Evolutionary conservation across 2,113 vertebrate genomes (phyloP).

Genomic region (Silurus glanis): DNA sequence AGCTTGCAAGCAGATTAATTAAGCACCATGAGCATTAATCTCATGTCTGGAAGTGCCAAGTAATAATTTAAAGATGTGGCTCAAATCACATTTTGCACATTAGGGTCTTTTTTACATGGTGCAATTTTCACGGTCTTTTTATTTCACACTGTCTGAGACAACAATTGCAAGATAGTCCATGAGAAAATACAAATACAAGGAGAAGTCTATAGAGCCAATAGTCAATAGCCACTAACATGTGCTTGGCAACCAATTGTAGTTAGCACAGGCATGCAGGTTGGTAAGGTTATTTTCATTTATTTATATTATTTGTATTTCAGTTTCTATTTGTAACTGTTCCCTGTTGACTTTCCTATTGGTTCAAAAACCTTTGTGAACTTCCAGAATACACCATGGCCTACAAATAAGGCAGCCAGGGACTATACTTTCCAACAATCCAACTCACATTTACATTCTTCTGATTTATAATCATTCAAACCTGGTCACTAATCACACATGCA

Average conservation of each 20-base stretch:
- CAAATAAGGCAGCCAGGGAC: no score
- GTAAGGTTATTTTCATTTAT: not conserved
- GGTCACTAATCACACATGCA: no score
- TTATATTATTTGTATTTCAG: not conserved
- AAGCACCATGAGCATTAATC: not conserved
- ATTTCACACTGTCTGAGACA: no score
- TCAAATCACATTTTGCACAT: not conserved
- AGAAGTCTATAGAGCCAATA: not conserved
- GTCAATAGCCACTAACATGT: not conserved
- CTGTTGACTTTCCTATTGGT: not conserved
- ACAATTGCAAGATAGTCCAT: no score
- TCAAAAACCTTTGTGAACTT: no score
- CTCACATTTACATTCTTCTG: no score
- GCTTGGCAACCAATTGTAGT: not conserved
- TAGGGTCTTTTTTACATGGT: no score
- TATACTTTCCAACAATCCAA: no score
- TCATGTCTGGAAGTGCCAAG: not conserved
- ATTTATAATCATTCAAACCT: no score
- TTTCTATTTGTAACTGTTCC: not conserved
- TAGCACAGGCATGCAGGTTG: not conserved
- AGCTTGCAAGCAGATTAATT: not conserved
- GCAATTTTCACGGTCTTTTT: no score
- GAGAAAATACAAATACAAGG: not conserved
- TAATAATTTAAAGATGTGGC: not conserved
- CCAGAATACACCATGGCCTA: no score